phyloP scores from a whole-genome alignment of 2,797 vertebrate genomes.

The Poecile montanus region DNA sequence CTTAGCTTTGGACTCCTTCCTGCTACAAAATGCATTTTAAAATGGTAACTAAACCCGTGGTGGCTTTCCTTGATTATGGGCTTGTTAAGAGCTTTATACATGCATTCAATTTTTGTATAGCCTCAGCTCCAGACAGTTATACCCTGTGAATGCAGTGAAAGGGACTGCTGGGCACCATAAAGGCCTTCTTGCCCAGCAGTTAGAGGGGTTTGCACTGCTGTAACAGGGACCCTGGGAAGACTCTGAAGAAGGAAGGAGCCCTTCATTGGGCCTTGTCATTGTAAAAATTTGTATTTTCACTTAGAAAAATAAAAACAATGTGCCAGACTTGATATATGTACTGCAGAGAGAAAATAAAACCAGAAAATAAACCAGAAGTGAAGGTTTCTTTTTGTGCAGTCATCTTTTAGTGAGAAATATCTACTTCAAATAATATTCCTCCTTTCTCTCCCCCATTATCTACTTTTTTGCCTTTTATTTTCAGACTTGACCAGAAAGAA shows the following conservation, averaged over 20 bases:
- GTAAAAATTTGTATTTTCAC: not conserved
- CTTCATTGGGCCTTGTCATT: not conserved
- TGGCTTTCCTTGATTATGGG: not conserved
- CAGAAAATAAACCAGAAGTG: not conserved
- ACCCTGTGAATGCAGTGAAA: not conserved
- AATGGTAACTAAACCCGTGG: not conserved
- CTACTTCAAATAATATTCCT: not conserved
- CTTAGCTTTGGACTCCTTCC: not conserved
- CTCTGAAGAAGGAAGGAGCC: not conserved
- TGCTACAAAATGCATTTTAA: not conserved
- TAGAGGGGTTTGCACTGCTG: not conserved
- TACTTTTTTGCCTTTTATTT: not conserved
- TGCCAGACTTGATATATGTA: not conserved
- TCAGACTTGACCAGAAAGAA: constrained; percentile 4
- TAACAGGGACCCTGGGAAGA: not conserved
- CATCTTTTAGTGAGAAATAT: not conserved
- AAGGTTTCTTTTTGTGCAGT: not conserved
- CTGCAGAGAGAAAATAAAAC: not conserved
- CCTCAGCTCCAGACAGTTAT: not conserved
- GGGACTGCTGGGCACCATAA: not conserved
- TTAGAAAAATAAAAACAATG: not conserved
- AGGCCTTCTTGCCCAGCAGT: not conserved
- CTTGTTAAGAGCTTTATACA: not conserved
- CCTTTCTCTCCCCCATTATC: not conserved
- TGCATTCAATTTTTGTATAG: not conserved